Conservation (phyloP, 2,888 invertebrate species). For the Carterocephalus palaemon region DNA sequence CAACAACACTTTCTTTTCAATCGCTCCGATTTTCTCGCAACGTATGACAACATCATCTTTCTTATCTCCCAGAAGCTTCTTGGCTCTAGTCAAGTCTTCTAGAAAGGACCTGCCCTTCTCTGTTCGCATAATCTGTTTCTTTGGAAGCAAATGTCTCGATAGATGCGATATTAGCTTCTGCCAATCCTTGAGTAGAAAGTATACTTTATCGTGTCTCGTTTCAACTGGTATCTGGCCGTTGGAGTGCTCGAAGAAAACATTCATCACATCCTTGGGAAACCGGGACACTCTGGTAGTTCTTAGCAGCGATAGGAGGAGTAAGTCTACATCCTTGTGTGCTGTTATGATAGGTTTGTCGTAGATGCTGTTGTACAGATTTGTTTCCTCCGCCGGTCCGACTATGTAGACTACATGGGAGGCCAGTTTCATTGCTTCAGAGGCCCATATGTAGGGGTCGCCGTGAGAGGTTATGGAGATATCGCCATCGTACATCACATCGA, state of each 20-base stretch:
- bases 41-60: constrained; percentile 47
- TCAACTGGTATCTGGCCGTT: constrained; percentile 56
- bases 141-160: constrained; percentile 62
- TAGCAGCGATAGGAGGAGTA: constrained; percentile 49
- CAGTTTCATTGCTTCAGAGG: constrained; percentile 52
- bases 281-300: constrained; percentile 41
- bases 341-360: constrained; percentile 65
- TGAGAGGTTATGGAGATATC: constrained; percentile 57
- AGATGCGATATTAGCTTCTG: constrained; percentile 62
- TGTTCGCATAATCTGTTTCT: constrained; percentile 57
- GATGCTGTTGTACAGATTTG: constrained; percentile 54
- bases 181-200: constrained; percentile 62
- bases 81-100: constrained; percentile 62
- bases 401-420: constrained; percentile 61
- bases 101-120: constrained; percentile 63
- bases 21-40: constrained; percentile 34
- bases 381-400: constrained; percentile 58
- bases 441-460: constrained; percentile 65
- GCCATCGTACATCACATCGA: constrained; percentile 61
- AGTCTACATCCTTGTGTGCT: constrained; percentile 55
- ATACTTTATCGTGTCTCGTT: constrained; percentile 50
- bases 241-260: constrained; percentile 65
- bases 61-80: constrained; percentile 53
- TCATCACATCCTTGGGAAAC: constrained; percentile 52
- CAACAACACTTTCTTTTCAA: constrained; percentile 48